Percentiles rank a stretch among this genome's conserved stretches.
These are phyloP conservation scores for Lepidocyrtinus sp. DNA, from an alignment of 2,888 invertebrate genomes.

Conservation along the genomic window DNA sequence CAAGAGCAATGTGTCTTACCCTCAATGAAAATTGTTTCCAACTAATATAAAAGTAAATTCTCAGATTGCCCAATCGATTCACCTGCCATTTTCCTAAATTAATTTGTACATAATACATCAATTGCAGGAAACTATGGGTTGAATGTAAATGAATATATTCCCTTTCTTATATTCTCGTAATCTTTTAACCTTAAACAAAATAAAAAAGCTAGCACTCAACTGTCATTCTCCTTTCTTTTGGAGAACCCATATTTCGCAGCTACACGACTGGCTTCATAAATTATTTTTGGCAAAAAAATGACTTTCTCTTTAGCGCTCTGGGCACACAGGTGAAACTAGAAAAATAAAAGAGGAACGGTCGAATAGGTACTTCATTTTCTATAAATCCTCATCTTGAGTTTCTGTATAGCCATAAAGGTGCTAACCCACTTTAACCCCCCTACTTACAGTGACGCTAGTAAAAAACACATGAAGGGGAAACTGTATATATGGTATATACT, in stretches of 20 bases:
- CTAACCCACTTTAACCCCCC: not conserved
- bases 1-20: not conserved
- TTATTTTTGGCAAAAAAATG: not conserved
- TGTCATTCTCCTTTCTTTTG: not conserved
- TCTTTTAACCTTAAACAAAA: not conserved
- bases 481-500: no score
- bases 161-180: not conserved
- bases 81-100: no score
- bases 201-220: not conserved
- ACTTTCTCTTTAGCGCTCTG: not conserved
- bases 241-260: not conserved
- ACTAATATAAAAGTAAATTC: no score
- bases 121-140: not conserved
- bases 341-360: not conserved
- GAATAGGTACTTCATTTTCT: not conserved
- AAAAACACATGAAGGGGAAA: not conserved
- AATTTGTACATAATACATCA: conserved; percentile 1
- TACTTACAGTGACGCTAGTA: not conserved
- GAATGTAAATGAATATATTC: not conserved
- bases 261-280: not conserved
- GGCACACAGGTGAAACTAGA: not conserved
- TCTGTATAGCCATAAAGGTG: not conserved
- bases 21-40: conserved; percentile 1
- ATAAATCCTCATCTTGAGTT: not conserved
- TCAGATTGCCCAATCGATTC: no score